A percentile compares a stretch with the other conserved stretches of the same genome.
Conservation (phyloP, 2,888 invertebrate species). For the Athetis lepigone region DNA sequence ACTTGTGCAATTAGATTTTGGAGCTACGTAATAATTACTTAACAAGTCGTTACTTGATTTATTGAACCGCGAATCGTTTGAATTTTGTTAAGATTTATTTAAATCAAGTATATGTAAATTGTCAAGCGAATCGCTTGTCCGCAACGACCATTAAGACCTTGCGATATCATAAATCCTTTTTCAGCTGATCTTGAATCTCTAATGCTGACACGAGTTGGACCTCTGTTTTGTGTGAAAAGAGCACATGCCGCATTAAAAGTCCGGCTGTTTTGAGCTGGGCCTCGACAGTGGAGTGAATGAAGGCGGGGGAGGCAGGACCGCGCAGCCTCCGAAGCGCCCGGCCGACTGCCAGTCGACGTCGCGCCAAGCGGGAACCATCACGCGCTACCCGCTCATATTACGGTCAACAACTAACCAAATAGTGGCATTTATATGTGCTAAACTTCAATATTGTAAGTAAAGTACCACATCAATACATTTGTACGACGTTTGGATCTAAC, state of each 20-base stretch:
- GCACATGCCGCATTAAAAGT: slow-evolving; percentile 87
- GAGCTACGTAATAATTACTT: slow-evolving; percentile 5
- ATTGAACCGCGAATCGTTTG: not conserved
- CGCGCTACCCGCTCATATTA: slow-evolving; percentile 74
- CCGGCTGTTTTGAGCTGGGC: slow-evolving; percentile 85
- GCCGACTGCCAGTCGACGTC: slow-evolving; percentile 83
- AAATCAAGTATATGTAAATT: slow-evolving; percentile 28
- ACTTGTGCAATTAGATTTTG: slow-evolving; percentile 43
- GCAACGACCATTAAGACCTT: slow-evolving; percentile 47
- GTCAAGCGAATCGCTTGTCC: slow-evolving; percentile 16
- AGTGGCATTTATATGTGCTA: slow-evolving; percentile 79
- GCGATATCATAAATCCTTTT: slow-evolving; percentile 70
- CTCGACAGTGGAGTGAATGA: slow-evolving; percentile 86
- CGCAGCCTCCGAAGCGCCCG: slow-evolving; percentile 87
- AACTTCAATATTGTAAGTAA: slow-evolving; percentile 83
- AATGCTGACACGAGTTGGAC: slow-evolving; percentile 73
- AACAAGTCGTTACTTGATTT: not conserved
- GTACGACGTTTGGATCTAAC: slow-evolving; percentile 46
- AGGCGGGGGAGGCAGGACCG: slow-evolving; percentile 84
- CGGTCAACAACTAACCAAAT: slow-evolving; percentile 76
- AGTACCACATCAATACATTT: slow-evolving; percentile 32
- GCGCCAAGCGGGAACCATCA: slow-evolving; percentile 81
- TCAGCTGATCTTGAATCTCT: slow-evolving; percentile 74
- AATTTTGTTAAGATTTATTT: slow-evolving; percentile 9
- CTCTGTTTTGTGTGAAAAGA: slow-evolving; percentile 81